These are phyloP conservation scores for Tricholaema leucomelas DNA, from an alignment of 2,113 vertebrate genomes.

Conservation along the genomic window DNA sequence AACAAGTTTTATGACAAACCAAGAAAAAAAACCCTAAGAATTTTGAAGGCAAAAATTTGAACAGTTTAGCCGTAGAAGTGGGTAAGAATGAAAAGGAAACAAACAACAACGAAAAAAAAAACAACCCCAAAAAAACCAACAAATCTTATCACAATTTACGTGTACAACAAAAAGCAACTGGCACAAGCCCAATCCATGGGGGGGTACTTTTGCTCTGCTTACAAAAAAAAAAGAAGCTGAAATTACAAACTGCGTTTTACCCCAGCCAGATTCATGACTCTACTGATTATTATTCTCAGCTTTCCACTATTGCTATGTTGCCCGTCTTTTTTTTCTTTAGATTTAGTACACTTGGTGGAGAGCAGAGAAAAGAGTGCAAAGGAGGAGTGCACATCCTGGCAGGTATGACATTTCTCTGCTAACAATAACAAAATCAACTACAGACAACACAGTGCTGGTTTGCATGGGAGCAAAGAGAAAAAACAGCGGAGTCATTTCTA, in stretches of 20 bases:
- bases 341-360: conserved; percentile 74
- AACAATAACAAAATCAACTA: conserved; percentile 73
- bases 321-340: conserved; percentile 59
- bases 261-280: conserved; percentile 80
- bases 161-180: conserved; percentile 74
- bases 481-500: conserved; percentile 83
- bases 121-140: neutral
- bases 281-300: conserved; percentile 78
- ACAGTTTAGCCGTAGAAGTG: conserved; percentile 63
- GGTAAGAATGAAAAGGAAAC: neutral
- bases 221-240: conserved; percentile 71
- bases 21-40: conserved; percentile 26
- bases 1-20: conserved; percentile 52
- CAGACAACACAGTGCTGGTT: conserved; percentile 82
- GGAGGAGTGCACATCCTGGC: conserved; percentile 61
- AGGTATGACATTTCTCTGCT: conserved; percentile 76
- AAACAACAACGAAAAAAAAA: neutral
- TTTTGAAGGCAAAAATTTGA: conserved; percentile 62
- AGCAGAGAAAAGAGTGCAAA: conserved; percentile 76
- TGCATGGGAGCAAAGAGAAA: conserved; percentile 84
- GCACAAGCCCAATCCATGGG: conserved; percentile 78
- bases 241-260: conserved; percentile 73
- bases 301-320: conserved; percentile 84
- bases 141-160: conserved; percentile 72
- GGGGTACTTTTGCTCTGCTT: conserved; percentile 59